These are phyloP conservation scores for Pherbina coryleti DNA, from an alignment of 2,888 invertebrate genomes.

Conservation along the genomic window DNA sequence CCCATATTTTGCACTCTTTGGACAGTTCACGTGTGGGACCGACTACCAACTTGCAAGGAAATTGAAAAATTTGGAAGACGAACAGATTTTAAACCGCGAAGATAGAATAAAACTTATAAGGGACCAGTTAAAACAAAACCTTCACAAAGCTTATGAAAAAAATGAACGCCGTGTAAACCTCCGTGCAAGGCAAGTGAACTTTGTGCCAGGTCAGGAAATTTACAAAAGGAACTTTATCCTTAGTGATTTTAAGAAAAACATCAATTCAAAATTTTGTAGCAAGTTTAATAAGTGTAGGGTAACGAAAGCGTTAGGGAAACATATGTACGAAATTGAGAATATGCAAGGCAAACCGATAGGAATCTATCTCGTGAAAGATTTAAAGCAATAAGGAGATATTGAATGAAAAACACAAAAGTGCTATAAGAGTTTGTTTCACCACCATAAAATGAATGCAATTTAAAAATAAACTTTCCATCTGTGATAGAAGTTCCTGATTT, in stretches of 20 bases:
- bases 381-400: neutral
- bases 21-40: too few relatives aligned
- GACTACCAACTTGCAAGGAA: too few relatives aligned
- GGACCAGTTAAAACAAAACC: too few relatives aligned
- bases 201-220: slow-evolving; percentile 3
- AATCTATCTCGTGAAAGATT: neutral
- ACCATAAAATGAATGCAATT: too few relatives aligned
- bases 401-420: too few relatives aligned
- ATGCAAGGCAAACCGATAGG: slow-evolving; percentile 6
- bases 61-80: too few relatives aligned
- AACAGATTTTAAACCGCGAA: too few relatives aligned
- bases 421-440: too few relatives aligned
- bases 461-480: too few relatives aligned
- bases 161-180: neutral
- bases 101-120: too few relatives aligned
- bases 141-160: slow-evolving; percentile 19
- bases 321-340: slow-evolving; percentile 13
- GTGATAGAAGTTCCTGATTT: too few relatives aligned
- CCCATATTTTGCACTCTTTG: too few relatives aligned
- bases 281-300: slow-evolving; percentile 10
- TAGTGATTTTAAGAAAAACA: neutral
- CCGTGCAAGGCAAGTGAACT: neutral
- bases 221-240: slow-evolving; percentile 12
- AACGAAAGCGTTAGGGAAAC: neutral
- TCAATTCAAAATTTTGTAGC: neutral